Evolutionary conservation across 2,888 invertebrate species (phyloP), one percentile per base, ranked within the genome.

Genomic region (Orthonychiurus folsomi): DNA sequence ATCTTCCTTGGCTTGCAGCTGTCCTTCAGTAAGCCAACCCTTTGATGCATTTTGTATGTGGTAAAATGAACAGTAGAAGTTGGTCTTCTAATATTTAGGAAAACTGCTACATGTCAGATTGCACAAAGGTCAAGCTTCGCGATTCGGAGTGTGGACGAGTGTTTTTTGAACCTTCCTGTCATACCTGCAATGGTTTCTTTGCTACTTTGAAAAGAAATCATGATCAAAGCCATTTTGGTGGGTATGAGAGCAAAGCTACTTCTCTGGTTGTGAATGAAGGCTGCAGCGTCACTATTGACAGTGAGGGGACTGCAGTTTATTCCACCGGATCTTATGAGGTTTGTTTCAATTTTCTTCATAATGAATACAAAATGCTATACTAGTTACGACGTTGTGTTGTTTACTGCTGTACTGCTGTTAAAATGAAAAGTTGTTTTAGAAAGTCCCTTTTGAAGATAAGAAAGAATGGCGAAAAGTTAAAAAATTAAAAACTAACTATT

Each of bases 321-420:
- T 65, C 48, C 21, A 59, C 58, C 15, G 63, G 61, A 26, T 63
- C 63, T 26, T 59, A 59, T 50, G n/a, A n/a, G n/a, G n/a, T n/a
- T n/a, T n/a, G n/a, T n/a, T n/a, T n/a, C n/a, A n/a, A n/a, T n/a
- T n/a, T n/a, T n/a, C n/a, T n/a, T n/a, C n/a, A n/a, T n/a, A n/a
- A n/a, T n/a, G n/a, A n/a, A n/a, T n/a, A n/a, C n/a, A n/a, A n/a
- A n/a, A n/a, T n/a, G n/a, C n/a, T n/a, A n/a, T n/a, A n/a, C n/a
- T n/a, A n/a, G n/a, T n/a, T n/a, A n/a, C n/a, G n/a, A n/a, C n/a
- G n/a, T n/a, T n/a, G n/a, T n/a, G n/a, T n/a, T n/a, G n/a, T n/a
- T n/a, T n/a, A n/a, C n/a, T n/a, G n/a, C n/a, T n/a, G n/a, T n/a
- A n/a, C n/a, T n/a, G n/a, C n/a, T n/a, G n/a, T n/a, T n/a, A n/a